Evolutionary conservation across 2,113 vertebrate genomes (phyloP).

Genomic region (Odocoileus hemionus): DNA sequence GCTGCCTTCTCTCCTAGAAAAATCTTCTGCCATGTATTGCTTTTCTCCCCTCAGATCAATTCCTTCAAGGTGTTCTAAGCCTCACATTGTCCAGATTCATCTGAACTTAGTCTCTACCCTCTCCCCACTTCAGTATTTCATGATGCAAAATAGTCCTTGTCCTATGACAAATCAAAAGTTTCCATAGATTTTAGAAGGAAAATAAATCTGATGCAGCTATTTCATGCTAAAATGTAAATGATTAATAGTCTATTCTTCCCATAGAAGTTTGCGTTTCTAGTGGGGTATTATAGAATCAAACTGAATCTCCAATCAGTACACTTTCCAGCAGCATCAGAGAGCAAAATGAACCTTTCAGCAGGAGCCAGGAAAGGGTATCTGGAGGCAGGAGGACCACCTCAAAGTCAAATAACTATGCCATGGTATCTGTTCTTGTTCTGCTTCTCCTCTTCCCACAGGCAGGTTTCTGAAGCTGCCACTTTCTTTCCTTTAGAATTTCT

Average conservation of each 20-base stretch:
- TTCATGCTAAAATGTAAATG: constrained; percentile 19
- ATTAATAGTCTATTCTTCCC: neutral
- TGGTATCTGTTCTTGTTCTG: neutral
- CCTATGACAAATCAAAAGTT: neutral
- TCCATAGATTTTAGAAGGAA: neutral
- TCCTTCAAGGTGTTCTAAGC: neutral
- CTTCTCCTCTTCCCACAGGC: neutral
- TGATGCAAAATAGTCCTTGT: neutral
- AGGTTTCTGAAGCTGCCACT: neutral
- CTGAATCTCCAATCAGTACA: neutral
- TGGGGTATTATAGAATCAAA: neutral
- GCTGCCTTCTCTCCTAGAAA: neutral
- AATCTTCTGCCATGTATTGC: neutral
- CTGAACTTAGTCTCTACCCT: neutral
- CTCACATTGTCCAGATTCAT: neutral
- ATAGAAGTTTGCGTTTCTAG: constrained; percentile 28
- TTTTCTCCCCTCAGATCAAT: neutral
- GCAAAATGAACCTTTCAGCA: constrained; percentile 12
- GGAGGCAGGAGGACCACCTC: neutral
- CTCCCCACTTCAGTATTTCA: neutral
- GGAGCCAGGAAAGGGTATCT: neutral
- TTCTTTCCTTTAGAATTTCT: constrained; percentile 38
- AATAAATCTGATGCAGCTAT: constrained; percentile 16
- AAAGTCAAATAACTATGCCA: neutral
- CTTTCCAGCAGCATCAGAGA: neutral